Conservation (phyloP, 1,140 invertebrate genomes). For the Uloborus diversus region DNA sequence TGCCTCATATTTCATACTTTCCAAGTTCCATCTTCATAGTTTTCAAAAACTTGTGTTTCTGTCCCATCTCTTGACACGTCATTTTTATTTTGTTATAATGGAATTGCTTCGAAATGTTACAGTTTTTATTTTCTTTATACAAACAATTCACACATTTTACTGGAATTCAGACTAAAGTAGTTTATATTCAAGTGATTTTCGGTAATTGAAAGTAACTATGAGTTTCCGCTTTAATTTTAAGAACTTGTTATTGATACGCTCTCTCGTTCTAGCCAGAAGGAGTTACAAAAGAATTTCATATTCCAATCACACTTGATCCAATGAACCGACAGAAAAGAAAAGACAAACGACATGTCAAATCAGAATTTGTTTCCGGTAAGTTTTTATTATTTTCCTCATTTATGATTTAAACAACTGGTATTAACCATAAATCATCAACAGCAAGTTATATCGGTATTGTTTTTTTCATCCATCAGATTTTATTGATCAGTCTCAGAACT, state of each 20-base stretch:
- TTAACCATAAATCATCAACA: background rate
- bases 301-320: slow-evolving; percentile 64
- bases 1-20: too few species aligned
- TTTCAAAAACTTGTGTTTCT: too few species aligned
- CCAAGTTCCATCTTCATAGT: too few species aligned
- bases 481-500: slow-evolving; percentile 41
- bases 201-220: background rate
- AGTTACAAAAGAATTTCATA: slow-evolving; percentile 60
- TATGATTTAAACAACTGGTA: background rate
- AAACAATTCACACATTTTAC: too few species aligned
- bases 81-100: too few species aligned
- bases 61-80: too few species aligned
- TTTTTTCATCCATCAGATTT: slow-evolving; percentile 34
- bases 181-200: too few species aligned
- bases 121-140: too few species aligned
- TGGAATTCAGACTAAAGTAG: too few species aligned
- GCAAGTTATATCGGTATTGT: background rate
- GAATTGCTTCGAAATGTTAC: too few species aligned
- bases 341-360: slow-evolving; percentile 14
- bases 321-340: slow-evolving; percentile 58
- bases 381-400: background rate
- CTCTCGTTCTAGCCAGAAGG: slow-evolving; percentile 62
- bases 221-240: background rate
- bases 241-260: background rate
- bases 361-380: background rate